phyloP scores from a whole-genome alignment of 2,888 invertebrate species.

The Mesorhabditis sp. region DNA sequence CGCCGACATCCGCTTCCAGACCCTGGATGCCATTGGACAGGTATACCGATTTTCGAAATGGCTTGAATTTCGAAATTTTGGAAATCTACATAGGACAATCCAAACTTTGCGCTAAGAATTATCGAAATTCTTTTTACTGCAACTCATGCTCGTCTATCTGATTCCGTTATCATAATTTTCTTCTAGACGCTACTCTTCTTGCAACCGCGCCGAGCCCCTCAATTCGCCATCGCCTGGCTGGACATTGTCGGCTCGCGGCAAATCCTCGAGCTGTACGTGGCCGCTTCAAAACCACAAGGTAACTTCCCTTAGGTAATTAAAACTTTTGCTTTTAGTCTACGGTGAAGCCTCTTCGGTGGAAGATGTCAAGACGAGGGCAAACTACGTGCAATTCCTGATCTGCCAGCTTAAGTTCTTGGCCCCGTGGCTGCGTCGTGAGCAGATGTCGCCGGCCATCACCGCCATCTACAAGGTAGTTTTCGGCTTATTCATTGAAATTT shows the following conservation, averaged over 20 bases:
- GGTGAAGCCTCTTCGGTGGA: too few relatives aligned
- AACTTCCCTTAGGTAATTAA: too few relatives aligned
- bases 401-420: slow-evolving; percentile 80
- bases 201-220: slow-evolving; percentile 83
- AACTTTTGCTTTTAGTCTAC: too few relatives aligned
- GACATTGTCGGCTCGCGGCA: slow-evolving; percentile 63
- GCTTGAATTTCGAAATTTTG: too few relatives aligned
- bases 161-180: slow-evolving; percentile 19
- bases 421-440: slow-evolving; percentile 91
- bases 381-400: too few relatives aligned
- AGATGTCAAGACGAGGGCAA: too few relatives aligned
- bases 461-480: slow-evolving; percentile 80
- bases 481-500: neutral
- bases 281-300: too few relatives aligned
- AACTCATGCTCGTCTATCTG: neutral
- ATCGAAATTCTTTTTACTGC: neutral
- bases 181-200: slow-evolving; percentile 84
- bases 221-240: slow-evolving; percentile 94
- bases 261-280: neutral
- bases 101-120: too few relatives aligned
- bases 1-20: too few relatives aligned
- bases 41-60: too few relatives aligned
- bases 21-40: too few relatives aligned
- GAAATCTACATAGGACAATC: too few relatives aligned
- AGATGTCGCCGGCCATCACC: slow-evolving; percentile 86